Percentiles rank a stretch among this genome's conserved stretches.
Evolutionary conservation across 2,797 vertebrate genomes (phyloP).

Genomic region (Orientallactaga sibirica): DNA sequence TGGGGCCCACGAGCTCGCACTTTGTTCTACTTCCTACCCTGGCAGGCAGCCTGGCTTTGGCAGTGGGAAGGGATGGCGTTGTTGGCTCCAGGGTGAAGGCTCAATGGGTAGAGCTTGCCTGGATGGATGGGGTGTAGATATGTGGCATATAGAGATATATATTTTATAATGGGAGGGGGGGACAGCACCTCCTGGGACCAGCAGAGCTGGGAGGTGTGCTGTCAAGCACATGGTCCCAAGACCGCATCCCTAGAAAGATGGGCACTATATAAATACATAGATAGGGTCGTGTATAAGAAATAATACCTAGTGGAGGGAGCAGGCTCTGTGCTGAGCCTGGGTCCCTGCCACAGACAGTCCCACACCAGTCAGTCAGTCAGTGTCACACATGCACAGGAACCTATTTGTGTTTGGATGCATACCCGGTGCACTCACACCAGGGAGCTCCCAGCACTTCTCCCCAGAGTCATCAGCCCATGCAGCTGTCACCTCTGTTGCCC

Average conservation of each 20-base stretch:
- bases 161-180: slow-evolving; percentile 86
- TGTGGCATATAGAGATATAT: slow-evolving; percentile 87
- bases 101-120: slow-evolving; percentile 78
- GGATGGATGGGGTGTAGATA: slow-evolving; percentile 84
- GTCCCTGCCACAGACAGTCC: slow-evolving; percentile 65
- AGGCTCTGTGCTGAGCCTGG: slow-evolving; percentile 64
- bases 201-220: slow-evolving; percentile 78
- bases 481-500: slow-evolving; percentile 80
- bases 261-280: slow-evolving; percentile 83
- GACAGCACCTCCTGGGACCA: slow-evolving; percentile 83
- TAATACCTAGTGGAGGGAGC: slow-evolving; percentile 61
- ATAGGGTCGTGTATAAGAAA: slow-evolving; percentile 82
- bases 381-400: slow-evolving; percentile 71
- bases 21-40: slow-evolving; percentile 64
- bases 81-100: slow-evolving; percentile 78
- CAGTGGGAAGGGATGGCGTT: slow-evolving; percentile 62
- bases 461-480: slow-evolving; percentile 67
- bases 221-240: slow-evolving; percentile 79
- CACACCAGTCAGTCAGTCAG: slow-evolving; percentile 63
- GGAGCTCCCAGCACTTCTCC: slow-evolving; percentile 65
- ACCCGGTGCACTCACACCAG: slow-evolving; percentile 51
- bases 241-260: slow-evolving; percentile 81
- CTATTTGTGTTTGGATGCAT: slow-evolving; percentile 12
- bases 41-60: slow-evolving; percentile 64
- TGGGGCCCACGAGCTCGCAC: slow-evolving; percentile 64